Conservation (phyloP, 2,888 invertebrate species). For the Hirtodrosophila histrioides region DNA sequence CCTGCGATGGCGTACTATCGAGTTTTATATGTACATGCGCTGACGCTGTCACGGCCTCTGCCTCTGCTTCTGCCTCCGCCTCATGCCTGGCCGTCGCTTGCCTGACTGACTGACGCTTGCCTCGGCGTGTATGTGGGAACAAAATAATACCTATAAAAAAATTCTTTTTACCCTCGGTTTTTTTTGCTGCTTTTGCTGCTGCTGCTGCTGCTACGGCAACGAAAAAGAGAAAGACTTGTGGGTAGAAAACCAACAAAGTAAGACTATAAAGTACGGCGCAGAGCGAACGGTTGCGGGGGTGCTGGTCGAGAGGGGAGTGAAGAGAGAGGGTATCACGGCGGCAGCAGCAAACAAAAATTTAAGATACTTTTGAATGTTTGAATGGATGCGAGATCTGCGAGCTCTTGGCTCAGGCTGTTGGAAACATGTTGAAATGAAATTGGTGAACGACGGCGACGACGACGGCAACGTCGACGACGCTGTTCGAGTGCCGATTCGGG, state of each 20-base stretch:
- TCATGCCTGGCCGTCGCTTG: slow-evolving; percentile 46
- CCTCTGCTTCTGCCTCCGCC: slow-evolving; percentile 53
- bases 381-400: slow-evolving; percentile 68
- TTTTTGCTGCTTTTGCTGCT: slow-evolving; percentile 50
- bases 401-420: slow-evolving; percentile 59
- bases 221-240: slow-evolving; percentile 83
- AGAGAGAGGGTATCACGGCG: slow-evolving; percentile 13
- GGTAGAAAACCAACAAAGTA: slow-evolving; percentile 82
- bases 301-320: slow-evolving; percentile 18
- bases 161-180: slow-evolving; percentile 49
- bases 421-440: slow-evolving; percentile 79
- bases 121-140: slow-evolving; percentile 80
- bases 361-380: slow-evolving; percentile 74
- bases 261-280: slow-evolving; percentile 72
- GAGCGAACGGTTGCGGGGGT: slow-evolving; percentile 49
- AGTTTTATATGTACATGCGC: slow-evolving; percentile 76
- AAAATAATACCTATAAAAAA: slow-evolving; percentile 77
- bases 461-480: slow-evolving; percentile 41
- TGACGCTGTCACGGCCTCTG: slow-evolving; percentile 77
- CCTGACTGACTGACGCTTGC: slow-evolving; percentile 71
- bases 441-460: slow-evolving; percentile 61
- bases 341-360: slow-evolving; percentile 70
- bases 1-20: slow-evolving; percentile 68
- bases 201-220: slow-evolving; percentile 58
- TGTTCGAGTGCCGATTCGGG: slow-evolving; percentile 54